phyloP scores from a whole-genome alignment of 2,888 invertebrate species.

The Pyrrhosoma nymphula region DNA sequence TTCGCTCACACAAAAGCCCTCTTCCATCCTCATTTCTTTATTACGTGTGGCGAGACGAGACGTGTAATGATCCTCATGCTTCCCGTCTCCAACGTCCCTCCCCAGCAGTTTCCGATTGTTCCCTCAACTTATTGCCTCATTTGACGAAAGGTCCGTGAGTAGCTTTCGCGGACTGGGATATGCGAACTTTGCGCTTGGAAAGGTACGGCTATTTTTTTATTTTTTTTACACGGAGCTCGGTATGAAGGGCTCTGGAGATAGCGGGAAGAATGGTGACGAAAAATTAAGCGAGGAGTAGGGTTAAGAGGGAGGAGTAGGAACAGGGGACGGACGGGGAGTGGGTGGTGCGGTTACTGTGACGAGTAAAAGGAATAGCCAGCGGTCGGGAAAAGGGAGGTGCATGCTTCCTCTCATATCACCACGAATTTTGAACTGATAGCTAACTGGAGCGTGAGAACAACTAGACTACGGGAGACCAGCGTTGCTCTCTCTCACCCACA shows the following conservation, averaged over 20 bases:
- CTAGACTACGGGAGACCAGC: not conserved
- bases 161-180: not conserved
- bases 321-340: not conserved
- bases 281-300: not conserved
- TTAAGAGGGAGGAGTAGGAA: not conserved
- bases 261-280: not conserved
- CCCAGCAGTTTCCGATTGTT: not conserved
- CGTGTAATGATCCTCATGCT: not conserved
- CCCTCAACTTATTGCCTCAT: not conserved
- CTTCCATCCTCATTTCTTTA: not conserved
- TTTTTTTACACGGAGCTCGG: not conserved
- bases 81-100: not conserved
- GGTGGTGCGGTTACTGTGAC: not conserved
- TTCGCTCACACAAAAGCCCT: not conserved
- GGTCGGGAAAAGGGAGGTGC: not conserved
- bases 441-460: constrained; percentile 30
- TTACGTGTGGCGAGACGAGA: not conserved
- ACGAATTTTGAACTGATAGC: constrained; percentile 5
- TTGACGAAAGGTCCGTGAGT: not conserved
- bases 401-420: not conserved
- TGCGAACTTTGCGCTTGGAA: not conserved
- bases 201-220: not conserved
- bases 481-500: not conserved
- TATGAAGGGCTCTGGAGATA: not conserved
- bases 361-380: constrained; percentile 5